phyloP scores from a whole-genome alignment of 2,113 vertebrate genomes.

The Apistogramma diplotaenia region DNA sequence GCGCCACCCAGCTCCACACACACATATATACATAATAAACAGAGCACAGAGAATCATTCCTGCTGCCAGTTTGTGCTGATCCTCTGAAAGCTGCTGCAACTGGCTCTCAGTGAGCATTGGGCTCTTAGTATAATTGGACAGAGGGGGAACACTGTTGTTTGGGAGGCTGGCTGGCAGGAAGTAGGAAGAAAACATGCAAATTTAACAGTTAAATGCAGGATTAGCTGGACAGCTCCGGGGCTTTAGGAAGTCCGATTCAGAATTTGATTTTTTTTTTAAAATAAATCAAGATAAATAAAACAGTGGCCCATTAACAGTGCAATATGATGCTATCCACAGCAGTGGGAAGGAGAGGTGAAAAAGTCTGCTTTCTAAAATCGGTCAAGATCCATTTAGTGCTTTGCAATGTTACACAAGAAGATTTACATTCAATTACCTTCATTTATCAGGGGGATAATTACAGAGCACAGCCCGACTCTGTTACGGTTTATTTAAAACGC shows the following conservation, averaged over 20 bases:
- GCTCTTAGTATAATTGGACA: constrained; percentile 58
- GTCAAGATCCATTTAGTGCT: not conserved
- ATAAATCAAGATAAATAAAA: not conserved
- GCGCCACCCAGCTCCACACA: not conserved
- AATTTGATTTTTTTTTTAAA: not conserved
- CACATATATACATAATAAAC: not conserved
- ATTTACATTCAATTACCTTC: constrained; percentile 19
- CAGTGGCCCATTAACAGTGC: not conserved
- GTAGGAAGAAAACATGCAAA: not conserved
- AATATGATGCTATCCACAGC: not conserved
- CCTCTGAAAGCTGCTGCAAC: constrained; percentile 42
- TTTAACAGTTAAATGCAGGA: constrained; percentile 10
- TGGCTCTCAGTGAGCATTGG: constrained; percentile 16
- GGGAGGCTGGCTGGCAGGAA: constrained; percentile 1
- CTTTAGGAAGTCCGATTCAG: not conserved
- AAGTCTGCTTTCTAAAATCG: not conserved
- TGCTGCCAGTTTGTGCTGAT: constrained; percentile 45
- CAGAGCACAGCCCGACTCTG: not conserved
- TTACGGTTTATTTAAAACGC: constrained; percentile 35
- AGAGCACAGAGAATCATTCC: not conserved
- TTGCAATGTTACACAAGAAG: not conserved
- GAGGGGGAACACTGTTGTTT: constrained; percentile 11
- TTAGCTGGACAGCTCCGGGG: not conserved
- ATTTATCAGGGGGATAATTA: constrained; percentile 34
- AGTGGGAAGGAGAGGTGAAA: not conserved